Evolutionary conservation across 23 tunicate genomes (phyloP), one percentile per base, ranked within the genome.

Genomic region (Styela plicata): DNA sequence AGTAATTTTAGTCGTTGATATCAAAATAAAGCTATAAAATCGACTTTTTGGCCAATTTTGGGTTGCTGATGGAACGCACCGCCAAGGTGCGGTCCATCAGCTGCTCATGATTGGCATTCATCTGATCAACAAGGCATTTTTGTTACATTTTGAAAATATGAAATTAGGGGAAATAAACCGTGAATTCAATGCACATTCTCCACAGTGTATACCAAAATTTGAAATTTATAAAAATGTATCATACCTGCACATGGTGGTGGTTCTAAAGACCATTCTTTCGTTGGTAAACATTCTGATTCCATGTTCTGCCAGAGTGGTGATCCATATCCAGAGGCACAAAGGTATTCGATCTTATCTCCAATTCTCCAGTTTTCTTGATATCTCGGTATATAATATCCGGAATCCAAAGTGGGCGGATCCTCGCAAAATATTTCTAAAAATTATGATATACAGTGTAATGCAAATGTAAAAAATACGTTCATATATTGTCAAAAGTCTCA

Each of bases 361-460:
- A 67, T 67, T 22, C 18, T 67, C 71, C 71, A 67, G 16, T 25
- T 16, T 19, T 29, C 31, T 17, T 25, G 30, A 24, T 67, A 18
- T 67, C 71, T 1, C 2, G 71, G 71, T 25, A 67, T 25, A 24
- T 67, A 22, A 24, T 16, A 25, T 22, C 71, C 71, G n/a, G 30
- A 13, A 25, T 27, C 31, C 22, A 29, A 18, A 16, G 71, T 18
- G 16, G 71, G 71, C 19, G 71, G 71, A 0, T 27, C 31, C 19
- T 27, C 71, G 71, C 71, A 67, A 13, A 67, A 25, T 25, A 18
- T 67, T 67, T 67, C 71, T 67, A 0, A 27, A 67, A 67, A 67
- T 67, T 22, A 44, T 44, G 7, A 44, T 44, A n/a, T n/a, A n/a
- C n/a, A n/a, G n/a, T n/a, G n/a, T n/a, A n/a, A n/a, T n/a, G n/a